Percentiles rank a stretch among this genome's conserved stretches.
These are phyloP conservation scores for Hylaea fasciaria DNA, from an alignment of 2,888 invertebrate genomes.

Conservation along the genomic window DNA sequence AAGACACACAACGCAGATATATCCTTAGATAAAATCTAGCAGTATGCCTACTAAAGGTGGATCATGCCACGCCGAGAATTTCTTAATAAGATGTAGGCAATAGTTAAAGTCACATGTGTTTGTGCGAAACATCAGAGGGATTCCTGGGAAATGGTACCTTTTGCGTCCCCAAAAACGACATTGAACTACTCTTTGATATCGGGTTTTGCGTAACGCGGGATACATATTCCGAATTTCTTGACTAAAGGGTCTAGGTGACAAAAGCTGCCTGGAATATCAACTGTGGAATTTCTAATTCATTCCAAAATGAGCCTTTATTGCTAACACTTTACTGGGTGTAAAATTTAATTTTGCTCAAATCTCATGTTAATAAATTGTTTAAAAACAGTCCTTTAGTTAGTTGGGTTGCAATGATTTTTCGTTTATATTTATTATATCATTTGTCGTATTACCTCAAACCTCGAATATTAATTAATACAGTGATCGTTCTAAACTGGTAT, in stretches of 20 bases:
- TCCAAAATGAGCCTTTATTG: slow-evolving; percentile 11
- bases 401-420: no score
- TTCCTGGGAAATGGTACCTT: slow-evolving; percentile 58
- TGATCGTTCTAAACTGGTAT: no score
- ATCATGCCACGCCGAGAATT: slow-evolving; percentile 46
- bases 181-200: slow-evolving; percentile 63
- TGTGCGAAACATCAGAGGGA: slow-evolving; percentile 58
- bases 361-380: background rate
- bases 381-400: no score
- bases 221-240: slow-evolving; percentile 52
- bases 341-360: background rate
- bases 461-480: no score
- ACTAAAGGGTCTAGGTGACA: slow-evolving; percentile 31
- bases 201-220: slow-evolving; percentile 51
- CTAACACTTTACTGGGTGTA: background rate
- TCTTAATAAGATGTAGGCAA: slow-evolving; percentile 55
- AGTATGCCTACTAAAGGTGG: slow-evolving; percentile 4
- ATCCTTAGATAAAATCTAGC: background rate
- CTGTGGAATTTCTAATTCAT: slow-evolving; percentile 21
- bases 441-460: no score
- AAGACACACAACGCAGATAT: background rate
- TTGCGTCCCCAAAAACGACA: slow-evolving; percentile 52
- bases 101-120: slow-evolving; percentile 53
- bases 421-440: no score
- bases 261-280: slow-evolving; percentile 24